Evolutionary conservation across 2,113 vertebrate genomes (phyloP).

Genomic region (Columba janthina): DNA sequence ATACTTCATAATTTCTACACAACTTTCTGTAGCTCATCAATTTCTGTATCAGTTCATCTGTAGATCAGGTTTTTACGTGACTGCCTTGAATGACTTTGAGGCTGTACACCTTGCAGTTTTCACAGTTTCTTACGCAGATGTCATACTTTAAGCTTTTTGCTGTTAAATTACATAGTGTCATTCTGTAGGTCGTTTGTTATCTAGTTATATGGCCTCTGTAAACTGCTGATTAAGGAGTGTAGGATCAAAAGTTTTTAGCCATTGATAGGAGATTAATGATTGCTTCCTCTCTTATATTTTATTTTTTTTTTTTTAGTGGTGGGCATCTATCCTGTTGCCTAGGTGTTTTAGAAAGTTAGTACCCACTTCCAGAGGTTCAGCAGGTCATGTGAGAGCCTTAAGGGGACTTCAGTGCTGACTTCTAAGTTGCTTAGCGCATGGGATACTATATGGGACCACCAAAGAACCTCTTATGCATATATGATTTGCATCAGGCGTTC

Average conservation of each 20-base stretch:
- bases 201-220: neutral
- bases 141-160: neutral
- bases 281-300: neutral
- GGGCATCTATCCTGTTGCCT: neutral
- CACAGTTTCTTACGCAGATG: neutral
- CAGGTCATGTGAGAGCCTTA: neutral
- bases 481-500: neutral
- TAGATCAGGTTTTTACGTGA: neutral
- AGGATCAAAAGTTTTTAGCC: neutral
- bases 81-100: neutral
- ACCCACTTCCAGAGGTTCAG: neutral
- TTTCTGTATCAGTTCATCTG: neutral
- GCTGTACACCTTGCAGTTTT: neutral
- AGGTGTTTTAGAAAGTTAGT: neutral
- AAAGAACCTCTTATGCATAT: rapidly evolving
- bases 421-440: neutral
- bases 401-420: neutral
- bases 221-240: neutral
- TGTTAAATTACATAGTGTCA: neutral
- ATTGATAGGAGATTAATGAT: neutral
- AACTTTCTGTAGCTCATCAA: neutral
- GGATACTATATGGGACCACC: neutral
- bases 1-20: neutral
- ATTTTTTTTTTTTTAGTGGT: neutral
- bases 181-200: neutral